Conservation (phyloP, 2,888 invertebrate species). For the Callimorpha dominula region DNA sequence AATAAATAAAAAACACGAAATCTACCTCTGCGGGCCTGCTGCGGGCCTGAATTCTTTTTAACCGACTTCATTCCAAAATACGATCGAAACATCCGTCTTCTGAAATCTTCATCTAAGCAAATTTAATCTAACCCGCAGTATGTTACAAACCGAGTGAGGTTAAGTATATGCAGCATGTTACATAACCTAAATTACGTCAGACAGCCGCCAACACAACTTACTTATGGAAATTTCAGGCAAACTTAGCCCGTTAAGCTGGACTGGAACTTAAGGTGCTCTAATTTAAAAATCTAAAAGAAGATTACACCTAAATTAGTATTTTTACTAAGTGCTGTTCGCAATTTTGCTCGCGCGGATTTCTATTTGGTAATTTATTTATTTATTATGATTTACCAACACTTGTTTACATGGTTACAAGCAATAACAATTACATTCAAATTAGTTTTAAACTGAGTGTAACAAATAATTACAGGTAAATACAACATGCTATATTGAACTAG, state of each 20-base stretch:
- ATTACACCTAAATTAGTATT: conserved; percentile 6
- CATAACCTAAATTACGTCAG: conserved; percentile 17
- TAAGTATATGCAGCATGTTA: neutral
- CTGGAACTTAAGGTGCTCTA: conserved; percentile 21
- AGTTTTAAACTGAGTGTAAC: no score
- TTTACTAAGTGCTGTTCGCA: neutral
- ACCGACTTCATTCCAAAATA: no score
- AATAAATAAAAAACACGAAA: no score
- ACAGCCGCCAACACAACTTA: conserved; percentile 13
- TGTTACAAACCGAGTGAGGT: neutral
- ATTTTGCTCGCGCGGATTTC: neutral
- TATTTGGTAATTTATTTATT: no score
- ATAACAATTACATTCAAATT: no score
- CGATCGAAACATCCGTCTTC: no score
- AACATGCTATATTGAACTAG: no score
- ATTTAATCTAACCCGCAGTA: neutral
- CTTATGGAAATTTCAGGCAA: conserved; percentile 12
- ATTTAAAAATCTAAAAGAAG: conserved; percentile 10
- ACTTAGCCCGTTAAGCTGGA: conserved; percentile 8
- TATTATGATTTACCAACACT: no score
- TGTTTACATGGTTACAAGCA: no score
- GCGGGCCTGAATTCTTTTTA: no score
- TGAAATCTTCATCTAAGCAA: neutral
- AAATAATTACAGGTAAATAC: no score
- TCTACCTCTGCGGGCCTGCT: no score